phyloP scores from a whole-genome alignment of 1,140 invertebrate species.

The Hetaerina americana region DNA sequence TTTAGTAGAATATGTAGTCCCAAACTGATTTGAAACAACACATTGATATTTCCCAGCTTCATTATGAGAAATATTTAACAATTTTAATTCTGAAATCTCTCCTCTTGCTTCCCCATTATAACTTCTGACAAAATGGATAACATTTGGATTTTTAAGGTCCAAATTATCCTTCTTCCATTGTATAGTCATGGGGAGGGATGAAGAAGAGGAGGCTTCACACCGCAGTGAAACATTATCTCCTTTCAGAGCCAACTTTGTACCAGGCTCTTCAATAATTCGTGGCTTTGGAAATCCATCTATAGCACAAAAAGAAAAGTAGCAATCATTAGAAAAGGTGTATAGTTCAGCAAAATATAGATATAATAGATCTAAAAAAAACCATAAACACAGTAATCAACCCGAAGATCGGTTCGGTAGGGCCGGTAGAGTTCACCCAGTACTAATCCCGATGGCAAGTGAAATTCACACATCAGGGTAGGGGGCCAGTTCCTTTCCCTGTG shows the following conservation, averaged over 20 bases:
- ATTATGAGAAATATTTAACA: slow-evolving; percentile 55
- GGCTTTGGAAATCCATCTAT: slow-evolving; percentile 72
- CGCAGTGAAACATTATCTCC: slow-evolving; percentile 66
- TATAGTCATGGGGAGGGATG: slow-evolving; percentile 53
- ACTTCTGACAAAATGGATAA: slow-evolving; percentile 21
- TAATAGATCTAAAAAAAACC: too few species aligned
- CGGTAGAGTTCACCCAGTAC: too few species aligned
- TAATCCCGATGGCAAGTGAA: too few species aligned
- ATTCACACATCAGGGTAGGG: too few species aligned
- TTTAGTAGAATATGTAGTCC: slow-evolving; percentile 76
- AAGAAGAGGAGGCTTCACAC: slow-evolving; percentile 58
- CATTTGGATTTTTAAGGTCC: slow-evolving; percentile 36
- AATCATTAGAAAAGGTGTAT: neutral
- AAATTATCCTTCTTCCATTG: slow-evolving; percentile 82
- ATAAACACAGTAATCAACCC: too few species aligned
- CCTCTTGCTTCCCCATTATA: slow-evolving; percentile 19
- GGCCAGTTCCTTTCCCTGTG: too few species aligned
- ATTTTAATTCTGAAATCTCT: slow-evolving; percentile 48
- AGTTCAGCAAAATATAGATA: slow-evolving; percentile 8
- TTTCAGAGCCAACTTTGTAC: slow-evolving; percentile 66
- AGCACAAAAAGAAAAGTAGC: slow-evolving; percentile 17
- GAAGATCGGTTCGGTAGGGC: too few species aligned
- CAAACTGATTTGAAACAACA: slow-evolving; percentile 78
- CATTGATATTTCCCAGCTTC: slow-evolving; percentile 87
- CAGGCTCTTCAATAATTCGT: slow-evolving; percentile 64